phyloP scores from a whole-genome alignment of 2,888 invertebrate genomes.

The Drosophila eohydei region DNA sequence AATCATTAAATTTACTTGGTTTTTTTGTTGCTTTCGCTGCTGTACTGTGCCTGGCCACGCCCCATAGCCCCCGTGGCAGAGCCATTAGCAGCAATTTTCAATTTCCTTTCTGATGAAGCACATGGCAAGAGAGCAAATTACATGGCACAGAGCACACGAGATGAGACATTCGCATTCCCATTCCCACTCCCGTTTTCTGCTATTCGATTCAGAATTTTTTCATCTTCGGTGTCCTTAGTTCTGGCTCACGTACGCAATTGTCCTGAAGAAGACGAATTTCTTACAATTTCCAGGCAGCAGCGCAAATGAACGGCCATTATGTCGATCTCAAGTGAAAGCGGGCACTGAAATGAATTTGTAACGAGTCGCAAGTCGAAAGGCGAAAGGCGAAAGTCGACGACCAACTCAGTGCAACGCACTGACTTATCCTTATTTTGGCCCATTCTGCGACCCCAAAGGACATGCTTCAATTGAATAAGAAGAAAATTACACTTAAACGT shows the following conservation, averaged over 20 bases:
- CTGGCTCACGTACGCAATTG: conserved; percentile 76
- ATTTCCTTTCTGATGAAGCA: conserved; percentile 85
- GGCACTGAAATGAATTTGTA: conserved; percentile 77
- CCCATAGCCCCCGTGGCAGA: conserved; percentile 39
- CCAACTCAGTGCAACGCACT: conserved; percentile 65
- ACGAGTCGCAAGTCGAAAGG: conserved; percentile 58
- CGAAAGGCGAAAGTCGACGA: conserved; percentile 25
- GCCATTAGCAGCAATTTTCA: conserved; percentile 83
- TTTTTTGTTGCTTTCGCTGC: conserved; percentile 33
- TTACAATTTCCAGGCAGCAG: conserved; percentile 54
- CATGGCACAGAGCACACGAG: conserved; percentile 69
- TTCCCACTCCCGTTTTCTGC: conserved; percentile 18
- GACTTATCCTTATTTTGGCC: conserved; percentile 55
- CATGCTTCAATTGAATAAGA: conserved; percentile 82
- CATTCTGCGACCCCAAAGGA: conserved; percentile 63
- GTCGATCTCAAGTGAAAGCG: conserved; percentile 80
- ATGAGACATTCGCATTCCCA: conserved; percentile 42
- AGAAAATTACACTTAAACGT: conserved; percentile 82
- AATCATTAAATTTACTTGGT: conserved; percentile 68
- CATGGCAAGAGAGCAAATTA: conserved; percentile 84
- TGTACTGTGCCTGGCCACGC: conserved; percentile 49
- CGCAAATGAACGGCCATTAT: conserved; percentile 82
- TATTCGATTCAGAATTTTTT: conserved; percentile 16
- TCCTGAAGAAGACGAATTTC: conserved; percentile 75
- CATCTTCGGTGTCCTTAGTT: conserved; percentile 40